These are phyloP conservation scores for Trogon surrucura DNA, from an alignment of 2,113 vertebrate species.

Conservation along the genomic window DNA sequence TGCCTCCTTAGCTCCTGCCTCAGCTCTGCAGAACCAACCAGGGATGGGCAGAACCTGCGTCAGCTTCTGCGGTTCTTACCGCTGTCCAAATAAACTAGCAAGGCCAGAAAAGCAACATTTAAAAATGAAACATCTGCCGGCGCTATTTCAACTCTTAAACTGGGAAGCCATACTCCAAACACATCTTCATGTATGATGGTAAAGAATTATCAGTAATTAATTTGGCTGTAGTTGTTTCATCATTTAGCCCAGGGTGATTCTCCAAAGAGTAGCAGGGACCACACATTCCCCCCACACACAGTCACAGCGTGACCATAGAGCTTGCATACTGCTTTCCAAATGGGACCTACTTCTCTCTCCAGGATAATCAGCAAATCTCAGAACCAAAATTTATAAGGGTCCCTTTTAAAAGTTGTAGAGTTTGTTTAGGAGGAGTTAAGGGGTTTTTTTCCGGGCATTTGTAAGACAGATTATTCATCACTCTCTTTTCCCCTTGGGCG, in stretches of 20 bases:
- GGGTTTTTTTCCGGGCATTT: conserved; percentile 5
- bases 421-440: conserved; percentile 7
- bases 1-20: not conserved
- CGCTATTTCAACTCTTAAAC: not conserved
- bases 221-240: not conserved
- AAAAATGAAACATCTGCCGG: not conserved
- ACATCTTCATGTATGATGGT: not conserved
- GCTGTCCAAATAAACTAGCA: not conserved
- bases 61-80: not conserved
- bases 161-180: not conserved
- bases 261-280: not conserved
- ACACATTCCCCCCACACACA: not conserved
- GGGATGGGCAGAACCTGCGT: not conserved
- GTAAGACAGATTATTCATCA: conserved; percentile 39
- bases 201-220: conserved; percentile 38
- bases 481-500: not conserved
- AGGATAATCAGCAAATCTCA: not conserved
- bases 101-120: not conserved
- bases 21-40: not conserved
- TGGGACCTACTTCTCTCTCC: not conserved
- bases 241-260: not conserved
- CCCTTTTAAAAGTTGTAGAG: not conserved
- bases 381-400: not conserved
- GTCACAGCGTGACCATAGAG: not conserved
- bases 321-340: not conserved